Evolutionary conservation across 2,888 invertebrate species (phyloP), one percentile per base, ranked within the genome.

Genomic region (Chironomus riparius): DNA sequence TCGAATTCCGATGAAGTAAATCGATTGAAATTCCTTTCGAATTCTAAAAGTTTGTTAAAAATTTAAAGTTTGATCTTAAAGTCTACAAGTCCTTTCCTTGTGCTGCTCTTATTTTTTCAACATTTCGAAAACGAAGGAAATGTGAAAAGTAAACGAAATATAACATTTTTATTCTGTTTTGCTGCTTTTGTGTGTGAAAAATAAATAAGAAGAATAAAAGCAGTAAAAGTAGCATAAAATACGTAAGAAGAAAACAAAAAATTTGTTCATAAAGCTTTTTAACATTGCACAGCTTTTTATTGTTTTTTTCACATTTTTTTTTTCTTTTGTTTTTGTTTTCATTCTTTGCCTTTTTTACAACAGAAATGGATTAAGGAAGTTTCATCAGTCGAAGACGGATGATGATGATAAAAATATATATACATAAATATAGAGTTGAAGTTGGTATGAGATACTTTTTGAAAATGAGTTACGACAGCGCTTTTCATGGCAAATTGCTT

Each of bases 301-400:
- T 22, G 24, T 72, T 72, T 28, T 62, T 56, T 15, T 18, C 18
- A 21, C 24, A 13, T 65, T 13, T 65, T 65, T 65, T 24, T 65
- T 21, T 65, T 12, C 13, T 65, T 65, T 22, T 6, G 10, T 22
- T 22, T 21, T 22, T 10, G 24, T 22, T 65, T 24, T 15, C 6
- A 4, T n/a, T 18, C 18, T 61, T 61, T 21, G 38, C n/a, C 18
- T 72, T 72, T 28, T 21, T 62, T 21, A 72, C 72, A 72, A 22
- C 72, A 62, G 62, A 72, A 62, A 72, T 72, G 72, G 72, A 72
- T 72, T 72, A 72, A 62, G 62, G 47, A 72, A 21, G 50, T 72
- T 56, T 72, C 56, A 56, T 47, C 28, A 24, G 65, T 21, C 22
- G 65, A 65, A 65, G 65, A 65, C 65, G 65, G 21, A 65, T 65